Evolutionary conservation across 2,113 vertebrate species (phyloP).

Genomic region (Dromiciops gliroides): DNA sequence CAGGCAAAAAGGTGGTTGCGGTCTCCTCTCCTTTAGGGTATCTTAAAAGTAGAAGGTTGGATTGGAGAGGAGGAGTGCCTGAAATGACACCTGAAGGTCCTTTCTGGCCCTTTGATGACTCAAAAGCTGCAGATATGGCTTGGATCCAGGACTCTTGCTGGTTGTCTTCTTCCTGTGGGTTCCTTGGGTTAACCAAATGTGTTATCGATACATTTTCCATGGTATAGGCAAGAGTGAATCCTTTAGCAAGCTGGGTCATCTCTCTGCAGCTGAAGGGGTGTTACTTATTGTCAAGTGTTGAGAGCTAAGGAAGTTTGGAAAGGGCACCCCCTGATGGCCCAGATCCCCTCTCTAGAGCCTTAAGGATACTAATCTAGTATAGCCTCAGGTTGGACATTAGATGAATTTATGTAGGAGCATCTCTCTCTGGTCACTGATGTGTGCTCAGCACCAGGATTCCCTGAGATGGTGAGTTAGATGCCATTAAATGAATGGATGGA

Average conservation of each 20-base stretch:
- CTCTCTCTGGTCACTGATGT: neutral
- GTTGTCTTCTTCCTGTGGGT: neutral
- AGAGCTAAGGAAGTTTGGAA: neutral
- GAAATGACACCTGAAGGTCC: neutral
- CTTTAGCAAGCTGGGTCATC: neutral
- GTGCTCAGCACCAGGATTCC: neutral
- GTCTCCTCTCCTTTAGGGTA: neutral
- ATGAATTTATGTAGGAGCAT: neutral
- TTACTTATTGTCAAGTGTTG: neutral
- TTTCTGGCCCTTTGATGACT: neutral
- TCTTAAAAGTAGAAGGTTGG: neutral
- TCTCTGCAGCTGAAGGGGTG: neutral
- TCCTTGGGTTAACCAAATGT: rapidly evolving
- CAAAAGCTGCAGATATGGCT: neutral
- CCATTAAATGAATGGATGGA: neutral
- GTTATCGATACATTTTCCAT: neutral
- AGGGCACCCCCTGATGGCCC: neutral
- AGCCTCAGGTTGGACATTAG: neutral
- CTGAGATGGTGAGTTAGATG: neutral
- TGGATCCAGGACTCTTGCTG: neutral
- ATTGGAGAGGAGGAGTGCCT: neutral
- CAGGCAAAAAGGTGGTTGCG: neutral
- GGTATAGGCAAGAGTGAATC: neutral
- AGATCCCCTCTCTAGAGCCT: neutral
- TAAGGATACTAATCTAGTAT: no score